Base-by-base conservation (phyloP, 2,888 invertebrate species). In the Dorcus hopei region DNA sequence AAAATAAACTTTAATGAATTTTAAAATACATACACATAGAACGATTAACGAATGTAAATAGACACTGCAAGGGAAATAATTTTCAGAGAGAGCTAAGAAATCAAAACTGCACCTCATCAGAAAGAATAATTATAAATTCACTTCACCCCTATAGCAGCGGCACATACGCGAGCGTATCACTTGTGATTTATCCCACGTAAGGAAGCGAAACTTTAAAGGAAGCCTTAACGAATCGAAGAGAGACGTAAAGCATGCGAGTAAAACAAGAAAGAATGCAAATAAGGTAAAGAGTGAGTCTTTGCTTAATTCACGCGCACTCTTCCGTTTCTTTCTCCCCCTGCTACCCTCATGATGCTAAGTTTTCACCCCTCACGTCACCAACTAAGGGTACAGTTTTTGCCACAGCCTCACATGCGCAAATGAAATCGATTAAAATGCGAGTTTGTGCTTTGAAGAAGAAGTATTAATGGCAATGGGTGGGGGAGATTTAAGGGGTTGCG, bases 361-460 rank as follows among this genome's bases (percentile, higher is more conserved):
- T 73, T 72, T 71, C 71, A 65, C 71, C 68, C 68, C 71, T 68
- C 68, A 68, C 73, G 73, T 72, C 76, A 73, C 74, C 74, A 72
- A 72, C 72, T 72, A 71, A 74, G 71, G 74, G 75, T 75, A 73
- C 74, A 77, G 77, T 78, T 77, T 78, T 80, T 79, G 80, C 80
- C 75, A 82, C 82, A 79, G 80, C 75, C 82, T 82, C 83, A 83
- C 83, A 83, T 83, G 83, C 83, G 83, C 83, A 83, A 84, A 84
- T 84, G 84, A 83, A 84, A 85, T 85, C 84, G 84, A 84, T 85
- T 84, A 84, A 84, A 84, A 83, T 83, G 83, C 83, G 83, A 82
- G 79, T 81, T 80, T 80, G 81, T 81, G 81, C 81, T 81, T 81
- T 81, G 81, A 81, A 81, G 79, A 80, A 80, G 80, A 80, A 80